Base-by-base conservation (phyloP, 2,888 invertebrate species). In the Oxycera nigricornis region DNA sequence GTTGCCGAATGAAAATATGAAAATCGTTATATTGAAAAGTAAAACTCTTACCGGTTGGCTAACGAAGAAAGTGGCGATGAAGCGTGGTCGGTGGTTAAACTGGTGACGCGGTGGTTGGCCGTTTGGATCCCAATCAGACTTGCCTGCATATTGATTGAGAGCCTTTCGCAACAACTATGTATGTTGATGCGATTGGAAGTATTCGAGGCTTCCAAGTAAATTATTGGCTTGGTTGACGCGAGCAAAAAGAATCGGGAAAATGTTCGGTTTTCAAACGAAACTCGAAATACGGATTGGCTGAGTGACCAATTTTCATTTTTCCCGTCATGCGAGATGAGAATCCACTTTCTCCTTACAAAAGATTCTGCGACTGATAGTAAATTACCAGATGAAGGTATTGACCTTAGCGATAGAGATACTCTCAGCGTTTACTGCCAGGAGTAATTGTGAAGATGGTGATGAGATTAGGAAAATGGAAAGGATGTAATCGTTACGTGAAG, bases 11-110 rank as follows among this genome's bases (percentile, higher is more conserved):
- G 59, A 59, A 67, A 67, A 67, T n/a, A n/a, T n/a, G 61, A 61
- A 68, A 68, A 68, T 26, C 28, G 26, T 65, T 22, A 31, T 26
- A 30, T 70, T 70, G 70, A 70, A 70, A 70, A 70, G 70, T 68
- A 68, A 68, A 68, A 68, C 68, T 70, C 70, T 70, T 70, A 70
- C 70, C 70, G 70, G 70, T 70, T 70, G 46, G 70, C 52, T 70
- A 55, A 52, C 20, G 70, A 70, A 70, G 70, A 70, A 70, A 70
- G 70, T 70, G 70, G 52, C 52, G 50, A 50, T 68, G 68, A 30
- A 68, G 68, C 70, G 70, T 70, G 70, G 70, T 55, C 52, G 70
- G 70, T 70, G 70, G 70, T 70, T 30, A 55, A 24, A 31, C 41
- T 39, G 14, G 22, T 39, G 65, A 35, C 7, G 41, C 59, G n/a